Conservation (phyloP, 2,113 vertebrate genomes). For the Copsychus sechellarum region DNA sequence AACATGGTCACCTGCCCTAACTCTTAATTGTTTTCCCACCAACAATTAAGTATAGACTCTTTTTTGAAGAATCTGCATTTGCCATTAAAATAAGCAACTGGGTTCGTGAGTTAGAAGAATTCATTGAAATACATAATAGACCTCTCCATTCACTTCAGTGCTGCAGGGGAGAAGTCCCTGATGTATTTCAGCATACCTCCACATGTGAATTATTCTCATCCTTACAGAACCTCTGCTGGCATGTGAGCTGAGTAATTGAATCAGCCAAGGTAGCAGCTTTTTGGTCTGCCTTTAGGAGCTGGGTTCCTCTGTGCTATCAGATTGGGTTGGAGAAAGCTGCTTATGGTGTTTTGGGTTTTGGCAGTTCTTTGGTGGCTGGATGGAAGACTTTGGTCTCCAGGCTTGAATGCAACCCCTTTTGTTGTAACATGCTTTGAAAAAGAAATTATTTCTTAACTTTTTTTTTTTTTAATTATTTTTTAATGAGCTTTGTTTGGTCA, state of each 20-base stretch:
- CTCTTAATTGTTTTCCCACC: not conserved
- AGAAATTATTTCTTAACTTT: not conserved
- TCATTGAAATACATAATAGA: not conserved
- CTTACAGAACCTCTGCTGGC: not conserved
- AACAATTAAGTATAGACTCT: rapidly evolving
- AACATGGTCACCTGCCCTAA: not conserved
- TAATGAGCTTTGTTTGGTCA: not conserved
- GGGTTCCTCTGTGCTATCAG: not conserved
- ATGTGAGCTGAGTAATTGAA: not conserved
- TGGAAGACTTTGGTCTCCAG: not conserved
- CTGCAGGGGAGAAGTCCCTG: not conserved
- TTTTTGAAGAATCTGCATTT: not conserved
- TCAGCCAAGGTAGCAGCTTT: not conserved
- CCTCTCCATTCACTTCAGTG: not conserved
- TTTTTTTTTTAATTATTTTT: not conserved
- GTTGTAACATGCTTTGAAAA: not conserved
- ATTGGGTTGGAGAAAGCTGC: not conserved
- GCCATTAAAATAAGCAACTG: not conserved
- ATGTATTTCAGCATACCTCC: not conserved
- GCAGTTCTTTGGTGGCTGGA: not conserved
- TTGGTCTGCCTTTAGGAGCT: not conserved
- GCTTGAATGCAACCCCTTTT: not conserved
- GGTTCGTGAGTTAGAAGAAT: not conserved
- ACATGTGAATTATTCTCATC: not conserved
- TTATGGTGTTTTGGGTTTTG: not conserved